phyloP scores from a whole-genome alignment of 1,140 invertebrate species.

The Trichonephila clavipes region DNA sequence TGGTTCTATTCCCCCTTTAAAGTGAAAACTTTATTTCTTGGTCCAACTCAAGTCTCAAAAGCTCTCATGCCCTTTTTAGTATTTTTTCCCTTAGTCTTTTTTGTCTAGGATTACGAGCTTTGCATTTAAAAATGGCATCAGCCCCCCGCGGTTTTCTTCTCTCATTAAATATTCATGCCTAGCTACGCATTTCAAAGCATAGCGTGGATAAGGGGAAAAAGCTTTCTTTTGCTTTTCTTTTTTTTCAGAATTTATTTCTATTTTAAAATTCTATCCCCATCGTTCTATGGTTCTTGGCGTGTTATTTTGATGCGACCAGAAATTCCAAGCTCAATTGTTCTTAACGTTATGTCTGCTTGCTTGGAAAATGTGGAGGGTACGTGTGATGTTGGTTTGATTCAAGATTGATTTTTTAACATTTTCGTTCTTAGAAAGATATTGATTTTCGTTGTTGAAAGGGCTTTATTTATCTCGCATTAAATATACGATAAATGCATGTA shows the following conservation, averaged over 20 bases:
- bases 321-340: not conserved
- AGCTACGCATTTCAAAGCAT: not conserved
- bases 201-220: not conserved
- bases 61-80: conserved; percentile 17
- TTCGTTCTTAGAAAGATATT: too few relatives aligned
- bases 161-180: conserved; percentile 74
- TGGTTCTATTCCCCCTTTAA: not conserved
- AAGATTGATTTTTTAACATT: not conserved
- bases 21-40: conserved; percentile 44
- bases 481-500: too few relatives aligned
- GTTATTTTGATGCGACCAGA: not conserved
- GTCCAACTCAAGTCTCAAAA: conserved; percentile 13
- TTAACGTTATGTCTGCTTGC: not conserved
- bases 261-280: conserved; percentile 60
- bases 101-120: conserved; percentile 46
- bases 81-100: not conserved
- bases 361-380: not conserved
- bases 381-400: not conserved
- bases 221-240: not conserved
- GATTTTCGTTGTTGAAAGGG: too few relatives aligned
- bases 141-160: conserved; percentile 31
- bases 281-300: not conserved
- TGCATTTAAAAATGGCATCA: conserved; percentile 60
- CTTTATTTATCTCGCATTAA: too few relatives aligned
- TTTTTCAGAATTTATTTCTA: conserved; percentile 69